Percentiles rank a stretch among this genome's conserved stretches.
These are phyloP conservation scores for Ephydatia muelleri DNA, from an alignment of 37 sponge, comb jelly and placozoan genomes.

Conservation along the genomic window DNA sequence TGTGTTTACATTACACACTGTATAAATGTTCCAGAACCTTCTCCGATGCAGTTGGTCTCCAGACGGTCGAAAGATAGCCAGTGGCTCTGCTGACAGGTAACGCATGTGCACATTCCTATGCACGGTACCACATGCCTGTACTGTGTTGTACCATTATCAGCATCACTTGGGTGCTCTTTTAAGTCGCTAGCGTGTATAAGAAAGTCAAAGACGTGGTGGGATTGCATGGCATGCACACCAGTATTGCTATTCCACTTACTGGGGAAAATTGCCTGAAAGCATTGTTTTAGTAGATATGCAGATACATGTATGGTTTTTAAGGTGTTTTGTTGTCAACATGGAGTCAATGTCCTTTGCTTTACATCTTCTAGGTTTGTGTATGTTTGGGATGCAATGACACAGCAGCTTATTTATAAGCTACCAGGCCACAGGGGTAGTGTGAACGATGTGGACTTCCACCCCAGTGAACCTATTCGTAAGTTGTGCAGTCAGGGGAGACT, in stretches of 20 bases:
- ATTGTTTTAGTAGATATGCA: no score
- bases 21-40: conserved; percentile 80
- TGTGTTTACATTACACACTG: no score
- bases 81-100: conserved; percentile 94
- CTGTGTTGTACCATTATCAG: neutral
- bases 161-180: no score
- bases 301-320: no score
- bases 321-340: no score
- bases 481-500: no score
- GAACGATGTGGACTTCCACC: conserved; percentile 97
- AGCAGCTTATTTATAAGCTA: conserved; percentile 82
- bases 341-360: no score
- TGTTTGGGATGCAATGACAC: conserved; percentile 90
- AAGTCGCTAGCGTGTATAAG: no score
- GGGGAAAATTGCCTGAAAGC: no score
- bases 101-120: neutral
- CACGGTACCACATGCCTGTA: neutral
- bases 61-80: conserved; percentile 81
- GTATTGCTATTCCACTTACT: no score
- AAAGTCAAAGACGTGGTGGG: no score
- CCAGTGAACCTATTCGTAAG: conserved; percentile 94
- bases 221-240: no score
- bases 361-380: conserved; percentile 91
- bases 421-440: conserved; percentile 96
- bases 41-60: conserved; percentile 90